phyloP scores from a whole-genome alignment of 1,140 invertebrate species.

The Brachionus paranguensis region DNA sequence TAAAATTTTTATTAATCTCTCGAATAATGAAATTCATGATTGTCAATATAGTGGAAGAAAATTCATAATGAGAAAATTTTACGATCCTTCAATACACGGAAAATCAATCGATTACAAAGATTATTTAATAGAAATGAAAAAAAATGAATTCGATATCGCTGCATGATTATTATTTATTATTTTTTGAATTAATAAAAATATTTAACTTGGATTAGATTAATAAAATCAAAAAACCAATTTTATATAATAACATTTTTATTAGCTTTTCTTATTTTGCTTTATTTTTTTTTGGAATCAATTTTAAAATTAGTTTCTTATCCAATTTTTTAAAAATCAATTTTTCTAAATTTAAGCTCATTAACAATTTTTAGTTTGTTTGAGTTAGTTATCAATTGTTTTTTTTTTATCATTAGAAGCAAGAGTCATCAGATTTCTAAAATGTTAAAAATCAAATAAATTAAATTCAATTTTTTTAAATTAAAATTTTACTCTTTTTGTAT shows the following conservation, averaged over 20 bases:
- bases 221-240: neutral
- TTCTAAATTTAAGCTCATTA: neutral
- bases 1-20: conserved; percentile 33
- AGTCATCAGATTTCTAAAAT: neutral
- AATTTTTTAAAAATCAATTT: neutral
- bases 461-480: no score
- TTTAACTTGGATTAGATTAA: neutral
- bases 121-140: conserved; percentile 7
- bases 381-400: neutral
- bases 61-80: conserved; percentile 40
- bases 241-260: no score
- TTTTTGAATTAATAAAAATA: neutral
- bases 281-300: neutral
- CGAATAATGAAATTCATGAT: neutral
- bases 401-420: neutral
- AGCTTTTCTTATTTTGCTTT: no score
- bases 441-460: no score
- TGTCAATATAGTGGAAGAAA: conserved; percentile 39
- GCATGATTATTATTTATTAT: neutral
- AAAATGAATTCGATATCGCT: neutral
- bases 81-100: conserved; percentile 29
- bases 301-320: neutral
- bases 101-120: conserved; percentile 32
- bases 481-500: neutral
- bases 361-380: neutral